Evolutionary conservation across 2,888 invertebrate genomes (phyloP).

Genomic region (Zaprionus bogoriensis): DNA sequence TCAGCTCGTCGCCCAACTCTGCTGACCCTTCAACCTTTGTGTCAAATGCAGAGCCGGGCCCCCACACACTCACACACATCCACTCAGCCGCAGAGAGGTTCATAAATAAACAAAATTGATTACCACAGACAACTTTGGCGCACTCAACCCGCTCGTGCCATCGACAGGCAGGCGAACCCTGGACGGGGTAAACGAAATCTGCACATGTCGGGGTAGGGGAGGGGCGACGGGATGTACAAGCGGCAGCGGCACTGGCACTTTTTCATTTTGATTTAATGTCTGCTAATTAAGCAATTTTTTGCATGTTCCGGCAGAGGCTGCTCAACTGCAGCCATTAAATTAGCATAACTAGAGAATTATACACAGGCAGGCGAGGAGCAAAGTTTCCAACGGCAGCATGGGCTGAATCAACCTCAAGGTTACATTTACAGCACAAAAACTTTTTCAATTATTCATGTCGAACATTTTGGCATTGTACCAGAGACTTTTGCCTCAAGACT

Average conservation of each 20-base stretch:
- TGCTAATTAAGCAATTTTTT: slow-evolving; percentile 74
- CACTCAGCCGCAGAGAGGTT: slow-evolving; percentile 35
- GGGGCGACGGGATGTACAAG: not conserved
- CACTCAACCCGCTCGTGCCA: slow-evolving; percentile 55
- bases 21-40: slow-evolving; percentile 44
- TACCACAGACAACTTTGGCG: slow-evolving; percentile 73
- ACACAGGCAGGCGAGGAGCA: slow-evolving; percentile 38
- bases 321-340: slow-evolving; percentile 69
- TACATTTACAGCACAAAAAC: slow-evolving; percentile 61
- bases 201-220: slow-evolving; percentile 60
- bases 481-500: slow-evolving; percentile 9
- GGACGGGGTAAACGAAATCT: slow-evolving; percentile 44
- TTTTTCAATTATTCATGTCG: slow-evolving; percentile 77
- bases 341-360: slow-evolving; percentile 77
- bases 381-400: slow-evolving; percentile 36
- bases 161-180: slow-evolving; percentile 7
- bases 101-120: slow-evolving; percentile 77
- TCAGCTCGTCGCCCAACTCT: slow-evolving; percentile 2
- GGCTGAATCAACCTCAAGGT: slow-evolving; percentile 61
- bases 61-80: slow-evolving; percentile 4
- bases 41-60: slow-evolving; percentile 56
- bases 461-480: slow-evolving; percentile 67
- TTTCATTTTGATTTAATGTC: slow-evolving; percentile 77
- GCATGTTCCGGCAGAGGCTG: slow-evolving; percentile 45
- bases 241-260: slow-evolving; percentile 22